phyloP scores from a whole-genome alignment of 2,113 vertebrate species.

The Clarias magur region DNA sequence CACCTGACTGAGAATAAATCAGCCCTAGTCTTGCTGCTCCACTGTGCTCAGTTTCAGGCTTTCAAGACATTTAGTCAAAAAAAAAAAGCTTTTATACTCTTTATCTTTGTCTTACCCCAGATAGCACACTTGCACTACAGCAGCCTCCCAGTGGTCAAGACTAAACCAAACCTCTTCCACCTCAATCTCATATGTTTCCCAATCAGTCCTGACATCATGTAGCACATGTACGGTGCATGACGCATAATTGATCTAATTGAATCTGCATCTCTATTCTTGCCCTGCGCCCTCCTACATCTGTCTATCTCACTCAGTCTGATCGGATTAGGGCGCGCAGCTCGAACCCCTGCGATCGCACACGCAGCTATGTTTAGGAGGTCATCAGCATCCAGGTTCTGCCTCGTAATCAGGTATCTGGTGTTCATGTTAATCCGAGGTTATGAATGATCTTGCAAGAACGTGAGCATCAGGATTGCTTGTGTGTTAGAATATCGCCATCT shows the following conservation, averaged over 20 bases:
- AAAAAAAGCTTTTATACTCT: not conserved
- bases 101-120: not conserved
- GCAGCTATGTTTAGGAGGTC: constrained; percentile 41
- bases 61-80: not conserved
- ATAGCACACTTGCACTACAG: not conserved
- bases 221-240: not conserved
- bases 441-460: not conserved
- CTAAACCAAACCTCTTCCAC: not conserved
- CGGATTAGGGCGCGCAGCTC: constrained; percentile 40
- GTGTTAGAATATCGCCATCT: constrained; percentile 45
- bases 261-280: constrained; percentile 41
- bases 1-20: not conserved
- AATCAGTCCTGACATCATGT: not conserved
- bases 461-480: not conserved
- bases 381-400: not conserved
- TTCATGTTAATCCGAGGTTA: not conserved
- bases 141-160: not conserved
- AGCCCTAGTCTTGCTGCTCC: not conserved
- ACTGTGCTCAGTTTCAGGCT: not conserved
- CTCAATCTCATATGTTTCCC: not conserved
- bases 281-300: constrained; percentile 12
- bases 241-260: constrained; percentile 13
- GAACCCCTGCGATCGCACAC: not conserved
- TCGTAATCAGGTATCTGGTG: not conserved
- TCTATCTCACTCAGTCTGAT: constrained; percentile 34